Evolutionary conservation across 2,888 invertebrate species (phyloP).

Genomic region (Ormyrus pomaceus): DNA sequence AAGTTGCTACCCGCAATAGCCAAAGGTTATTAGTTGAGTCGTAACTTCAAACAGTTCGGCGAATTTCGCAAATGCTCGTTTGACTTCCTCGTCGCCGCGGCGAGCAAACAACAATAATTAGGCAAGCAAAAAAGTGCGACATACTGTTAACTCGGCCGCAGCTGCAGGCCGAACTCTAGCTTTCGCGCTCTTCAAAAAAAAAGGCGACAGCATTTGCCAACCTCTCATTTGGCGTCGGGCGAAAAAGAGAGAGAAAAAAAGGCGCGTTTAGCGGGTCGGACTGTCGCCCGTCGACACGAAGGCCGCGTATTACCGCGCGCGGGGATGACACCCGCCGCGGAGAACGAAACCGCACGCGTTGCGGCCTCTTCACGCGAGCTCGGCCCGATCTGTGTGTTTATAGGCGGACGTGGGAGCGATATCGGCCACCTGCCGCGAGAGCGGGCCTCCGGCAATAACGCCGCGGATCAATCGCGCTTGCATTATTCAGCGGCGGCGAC

Average conservation of each 20-base stretch:
- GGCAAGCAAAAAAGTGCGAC: background rate
- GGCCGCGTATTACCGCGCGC: too few relatives aligned
- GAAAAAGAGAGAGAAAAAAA: background rate
- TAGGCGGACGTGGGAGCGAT: background rate
- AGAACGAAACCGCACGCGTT: constrained; percentile 3
- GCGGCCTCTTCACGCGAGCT: background rate
- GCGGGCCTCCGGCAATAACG: background rate
- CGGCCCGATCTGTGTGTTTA: background rate
- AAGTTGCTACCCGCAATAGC: too few relatives aligned
- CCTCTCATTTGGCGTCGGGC: constrained; percentile 12
- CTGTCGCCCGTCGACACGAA: too few relatives aligned
- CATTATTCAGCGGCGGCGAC: constrained; percentile 17
- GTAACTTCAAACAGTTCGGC: constrained; percentile 23
- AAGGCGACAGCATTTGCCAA: constrained; percentile 39
- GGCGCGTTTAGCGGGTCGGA: too few relatives aligned
- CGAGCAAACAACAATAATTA: constrained; percentile 19
- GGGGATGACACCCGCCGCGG: constrained; percentile 1
- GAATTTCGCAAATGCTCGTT: background rate
- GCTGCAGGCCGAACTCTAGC: background rate
- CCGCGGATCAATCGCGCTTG: constrained; percentile 28
- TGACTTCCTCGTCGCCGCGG: background rate
- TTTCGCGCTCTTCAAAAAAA: background rate
- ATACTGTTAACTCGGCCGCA: constrained; percentile 14
- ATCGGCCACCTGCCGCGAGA: constrained; percentile 31
- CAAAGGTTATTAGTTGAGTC: background rate